Conservation (phyloP, 2,888 invertebrate species). For the Ametastegia equiseti region DNA sequence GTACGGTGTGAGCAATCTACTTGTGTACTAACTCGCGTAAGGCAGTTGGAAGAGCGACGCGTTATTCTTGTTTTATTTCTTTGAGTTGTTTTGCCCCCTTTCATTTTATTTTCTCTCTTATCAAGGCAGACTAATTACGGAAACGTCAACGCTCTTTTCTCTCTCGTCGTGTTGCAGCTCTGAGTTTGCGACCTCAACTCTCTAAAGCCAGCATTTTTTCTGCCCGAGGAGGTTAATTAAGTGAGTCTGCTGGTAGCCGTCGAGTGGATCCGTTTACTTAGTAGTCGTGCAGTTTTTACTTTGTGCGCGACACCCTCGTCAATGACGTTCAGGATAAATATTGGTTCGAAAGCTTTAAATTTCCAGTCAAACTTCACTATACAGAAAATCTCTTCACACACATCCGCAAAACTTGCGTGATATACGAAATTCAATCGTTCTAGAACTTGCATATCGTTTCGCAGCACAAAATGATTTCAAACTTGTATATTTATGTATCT, state of each 20-base stretch:
- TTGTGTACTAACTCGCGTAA: not conserved
- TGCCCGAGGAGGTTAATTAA: slow-evolving; percentile 36
- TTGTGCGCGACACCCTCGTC: not conserved
- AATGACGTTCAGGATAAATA: slow-evolving; percentile 10
- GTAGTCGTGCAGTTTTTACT: slow-evolving; percentile 6
- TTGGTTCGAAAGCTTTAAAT: slow-evolving; percentile 2
- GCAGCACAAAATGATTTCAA: no score
- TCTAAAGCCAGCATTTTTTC: slow-evolving; percentile 37
- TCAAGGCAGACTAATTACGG: slow-evolving; percentile 37
- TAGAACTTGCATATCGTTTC: no score
- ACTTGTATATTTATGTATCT: no score
- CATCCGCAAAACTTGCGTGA: slow-evolving; percentile 1
- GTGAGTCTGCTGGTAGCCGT: slow-evolving; percentile 32
- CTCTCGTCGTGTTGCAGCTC: slow-evolving; percentile 38
- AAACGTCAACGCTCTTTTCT: slow-evolving; percentile 43
- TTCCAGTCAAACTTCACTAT: not conserved
- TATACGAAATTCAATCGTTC: not conserved
- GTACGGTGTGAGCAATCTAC: not conserved
- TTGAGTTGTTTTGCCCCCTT: not conserved
- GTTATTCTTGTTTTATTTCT: not conserved
- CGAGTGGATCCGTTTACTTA: slow-evolving; percentile 34
- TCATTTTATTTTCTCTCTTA: not conserved
- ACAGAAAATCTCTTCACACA: not conserved
- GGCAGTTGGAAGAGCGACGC: not conserved
- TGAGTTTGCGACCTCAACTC: slow-evolving; percentile 30